These are phyloP conservation scores for Hirundo rustica DNA, from an alignment of 2,797 vertebrate genomes.

Conservation along the genomic window DNA sequence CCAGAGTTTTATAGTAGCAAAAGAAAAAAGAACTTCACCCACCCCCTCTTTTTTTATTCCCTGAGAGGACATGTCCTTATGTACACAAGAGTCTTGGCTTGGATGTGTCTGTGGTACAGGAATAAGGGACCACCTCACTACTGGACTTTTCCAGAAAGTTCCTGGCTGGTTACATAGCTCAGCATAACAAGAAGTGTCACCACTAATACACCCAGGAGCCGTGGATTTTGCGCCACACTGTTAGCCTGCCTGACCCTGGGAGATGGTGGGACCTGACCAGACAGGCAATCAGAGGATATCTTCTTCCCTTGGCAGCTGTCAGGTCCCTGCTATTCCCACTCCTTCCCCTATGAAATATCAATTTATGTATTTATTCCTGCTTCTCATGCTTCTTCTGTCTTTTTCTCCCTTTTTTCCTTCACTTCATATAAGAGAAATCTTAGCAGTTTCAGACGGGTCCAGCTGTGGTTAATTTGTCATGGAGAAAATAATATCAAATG, in stretches of 20 bases:
- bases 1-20: background rate
- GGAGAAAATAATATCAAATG: slow-evolving; percentile 24
- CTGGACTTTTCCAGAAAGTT: background rate
- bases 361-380: background rate
- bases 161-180: background rate
- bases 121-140: background rate
- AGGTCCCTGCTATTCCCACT: background rate
- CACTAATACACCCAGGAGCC: background rate
- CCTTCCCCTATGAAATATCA: background rate
- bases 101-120: background rate
- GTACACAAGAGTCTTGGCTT: background rate
- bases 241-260: background rate
- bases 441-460: slow-evolving; percentile 31
- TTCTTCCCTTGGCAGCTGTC: background rate
- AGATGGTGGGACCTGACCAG: background rate
- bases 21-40: background rate
- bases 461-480: slow-evolving; percentile 40
- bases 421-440: background rate
- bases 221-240: background rate
- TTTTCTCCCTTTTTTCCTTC: background rate
- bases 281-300: background rate
- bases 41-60: background rate
- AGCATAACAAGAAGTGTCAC: background rate
- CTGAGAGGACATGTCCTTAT: background rate
- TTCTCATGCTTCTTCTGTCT: background rate